Evolutionary conservation across 2,888 invertebrate species (phyloP), one percentile per base, ranked within the genome.

Genomic region (Hedychridium roseum): DNA sequence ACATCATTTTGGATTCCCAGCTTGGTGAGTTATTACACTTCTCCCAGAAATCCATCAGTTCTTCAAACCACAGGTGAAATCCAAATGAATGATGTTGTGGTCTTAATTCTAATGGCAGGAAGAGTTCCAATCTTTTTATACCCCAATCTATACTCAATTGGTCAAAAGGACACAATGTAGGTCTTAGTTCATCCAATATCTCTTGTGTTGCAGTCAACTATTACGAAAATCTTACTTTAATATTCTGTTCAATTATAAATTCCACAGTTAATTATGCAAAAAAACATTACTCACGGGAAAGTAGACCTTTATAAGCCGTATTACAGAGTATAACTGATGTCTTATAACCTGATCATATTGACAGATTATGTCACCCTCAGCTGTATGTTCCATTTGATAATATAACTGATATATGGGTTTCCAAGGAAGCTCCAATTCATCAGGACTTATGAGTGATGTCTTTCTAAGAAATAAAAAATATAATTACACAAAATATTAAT

Each of bases 401-500:
- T n/a, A n/a, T 14, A 73, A 43, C 2, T 68, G 84, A 73, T 90
- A 92, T 5, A 97, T 80, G 7, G 94, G 94, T 60, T 87, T 83
- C 97, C 97, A 97, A 40, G 89, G 88, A 51, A 97, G 80, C 49
- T 84, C 84, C 45, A 97, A 74, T 53, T 97, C 96, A 49, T 89
- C 86, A 23, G 91, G 88, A 2, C 88, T 84, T 57, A 96, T 78
- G 54, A 93, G 80, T 68, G 88, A 84, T 60, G 84, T 86, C 80
- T 93, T 94, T 68, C 94, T 93, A 72, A 50, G 76, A 77, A 54
- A 48, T 9, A 12, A 4, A 48, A 30, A 14, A 12, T 20, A 45
- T 35, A 14, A 43, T 41, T 35, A 23, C 7, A 35, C 9, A n/a
- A 23, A 18, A 42, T 26, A 3, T 16, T 18, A 18, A 3, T 5